Evolutionary conservation across 2,113 vertebrate genomes (phyloP), one percentile per base, ranked within the genome.

Genomic region (Petroica traversi): DNA sequence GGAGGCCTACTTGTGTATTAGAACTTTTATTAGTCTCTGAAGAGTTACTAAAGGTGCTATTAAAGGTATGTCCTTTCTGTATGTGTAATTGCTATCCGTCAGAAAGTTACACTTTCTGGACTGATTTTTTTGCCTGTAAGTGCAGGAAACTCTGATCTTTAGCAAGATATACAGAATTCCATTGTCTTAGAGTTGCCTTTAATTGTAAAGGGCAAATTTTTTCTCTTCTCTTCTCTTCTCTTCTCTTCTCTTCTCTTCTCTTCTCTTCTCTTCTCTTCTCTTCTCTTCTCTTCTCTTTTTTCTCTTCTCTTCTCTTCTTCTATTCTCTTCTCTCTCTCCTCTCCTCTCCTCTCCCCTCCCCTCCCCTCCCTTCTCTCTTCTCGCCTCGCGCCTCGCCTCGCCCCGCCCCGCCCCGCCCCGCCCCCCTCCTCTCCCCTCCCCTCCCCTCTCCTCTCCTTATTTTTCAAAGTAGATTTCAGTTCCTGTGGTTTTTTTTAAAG

Each of bases 151-250:
- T 68, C 28, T 28, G 22, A 52, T 11, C 31, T 31, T 48, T 49
- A 34, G 31, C 48, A 92, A 43, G 4, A 46, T 6, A 61, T 38
- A 64, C 11, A 43, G 8, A 33, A 14, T 92, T 61, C 19, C 24
- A 20, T 15, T 59, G 14, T 11, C 6, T 29, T 73, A 64, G 11
- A 40, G 18, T 38, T 6, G 6, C 9, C 20, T 66, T 52, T 40
- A 74, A 62, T 19, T 38, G 9, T 19, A 25, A 61, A 67, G 5
- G 7, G 7, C 12, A 36, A 26, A 64, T 23, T 24, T 12, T 28
- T 6, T 11, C 3, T 18, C 2, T 6, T 45, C 5, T 4, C 7
- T 1, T 14, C 2, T 5, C 9, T 15, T 17, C 6, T 4, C 4
- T 10, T 11, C 5, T 10, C 12, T 49, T 23, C 14, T 3, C 16